phyloP scores from a whole-genome alignment of 2,888 invertebrate genomes.

The Acrobasis repandana region DNA sequence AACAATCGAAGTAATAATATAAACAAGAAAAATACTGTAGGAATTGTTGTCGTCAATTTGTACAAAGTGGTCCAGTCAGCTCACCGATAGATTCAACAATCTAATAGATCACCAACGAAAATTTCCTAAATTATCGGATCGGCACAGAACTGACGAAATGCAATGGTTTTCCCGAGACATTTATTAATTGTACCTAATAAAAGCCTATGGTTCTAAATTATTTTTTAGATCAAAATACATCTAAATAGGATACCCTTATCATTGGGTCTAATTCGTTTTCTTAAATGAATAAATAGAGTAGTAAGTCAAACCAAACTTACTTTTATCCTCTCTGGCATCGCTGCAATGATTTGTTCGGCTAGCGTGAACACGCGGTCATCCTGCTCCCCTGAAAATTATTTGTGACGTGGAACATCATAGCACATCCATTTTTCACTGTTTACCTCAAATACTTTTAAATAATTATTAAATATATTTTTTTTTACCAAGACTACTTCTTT shows the following conservation, averaged over 20 bases:
- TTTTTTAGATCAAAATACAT: too few species aligned
- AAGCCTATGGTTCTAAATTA: too few species aligned
- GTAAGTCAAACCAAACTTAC: slow-evolving; percentile 61
- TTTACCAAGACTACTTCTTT: not conserved
- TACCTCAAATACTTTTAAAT: slow-evolving; percentile 11
- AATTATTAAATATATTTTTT: not conserved
- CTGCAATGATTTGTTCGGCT: slow-evolving; percentile 99
- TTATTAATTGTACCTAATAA: too few species aligned
- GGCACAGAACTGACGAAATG: too few species aligned
- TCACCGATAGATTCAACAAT: too few species aligned
- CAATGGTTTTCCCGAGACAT: too few species aligned
- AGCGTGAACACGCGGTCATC: slow-evolving; percentile 95
- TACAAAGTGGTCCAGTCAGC: too few species aligned
- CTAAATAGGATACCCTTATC: not conserved
- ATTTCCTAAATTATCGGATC: too few species aligned
- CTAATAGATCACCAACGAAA: too few species aligned
- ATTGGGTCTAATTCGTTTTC: not conserved
- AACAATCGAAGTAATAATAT: too few species aligned
- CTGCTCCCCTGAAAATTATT: slow-evolving; percentile 90
- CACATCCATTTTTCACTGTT: slow-evolving; percentile 18
- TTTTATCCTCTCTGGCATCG: slow-evolving; percentile 98
- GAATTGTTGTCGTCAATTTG: too few species aligned
- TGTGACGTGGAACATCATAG: slow-evolving; percentile 56
- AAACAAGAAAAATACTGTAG: too few species aligned
- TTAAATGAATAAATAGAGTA: not conserved